Base-by-base conservation (phyloP, 2,797 vertebrate species). In the Esox lucius region DNA sequence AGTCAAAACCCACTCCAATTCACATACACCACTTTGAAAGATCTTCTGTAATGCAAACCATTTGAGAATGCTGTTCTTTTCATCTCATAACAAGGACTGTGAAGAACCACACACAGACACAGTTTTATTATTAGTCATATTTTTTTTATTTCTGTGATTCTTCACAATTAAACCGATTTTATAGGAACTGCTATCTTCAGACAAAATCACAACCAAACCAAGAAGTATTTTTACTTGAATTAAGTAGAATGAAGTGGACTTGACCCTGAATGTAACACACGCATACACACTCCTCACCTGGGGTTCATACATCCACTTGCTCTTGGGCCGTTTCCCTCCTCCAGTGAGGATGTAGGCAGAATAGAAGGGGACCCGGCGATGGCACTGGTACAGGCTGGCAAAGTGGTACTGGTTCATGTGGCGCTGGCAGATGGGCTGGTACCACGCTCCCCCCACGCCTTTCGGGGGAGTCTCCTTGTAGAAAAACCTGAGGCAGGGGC, bases 401-500 rank as follows among this genome's bases (percentile, higher is more conserved):
- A 92, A 92, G 78, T 26, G 87, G 81, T 88, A 90, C 76, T 75
- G 82, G 81, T 92, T 92, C 68, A 72, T 73, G 83, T 83, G 87
- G 64, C 83, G 86, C 73, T 93, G 92, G 81, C 92, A 93, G 75
- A 93, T 92, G 5, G 85, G 80, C 77, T 86, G 72, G 68, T 81
- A 83, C 70, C 53, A 70, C 15, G 62, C 1, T 28, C 11, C 61
- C 1, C 0, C 11, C 13, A 90, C 28, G 8, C 86, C 88, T 17
- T 1, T 12, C 2, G 91, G 90, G 17, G 91, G 88, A 42, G 61
- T 75, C 42, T 35, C 0, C 0, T 78, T 17, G 46, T 90, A 85
- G 82, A 93, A 92, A 83, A 90, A 91, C 28, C 80, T 0, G 1
- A 78, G 81, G 64, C 91, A 92, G 2, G 81, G n/a, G 26, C 78